Evolutionary conservation across 1,140 invertebrate genomes (phyloP).

Genomic region (Subanguina moxae): DNA sequence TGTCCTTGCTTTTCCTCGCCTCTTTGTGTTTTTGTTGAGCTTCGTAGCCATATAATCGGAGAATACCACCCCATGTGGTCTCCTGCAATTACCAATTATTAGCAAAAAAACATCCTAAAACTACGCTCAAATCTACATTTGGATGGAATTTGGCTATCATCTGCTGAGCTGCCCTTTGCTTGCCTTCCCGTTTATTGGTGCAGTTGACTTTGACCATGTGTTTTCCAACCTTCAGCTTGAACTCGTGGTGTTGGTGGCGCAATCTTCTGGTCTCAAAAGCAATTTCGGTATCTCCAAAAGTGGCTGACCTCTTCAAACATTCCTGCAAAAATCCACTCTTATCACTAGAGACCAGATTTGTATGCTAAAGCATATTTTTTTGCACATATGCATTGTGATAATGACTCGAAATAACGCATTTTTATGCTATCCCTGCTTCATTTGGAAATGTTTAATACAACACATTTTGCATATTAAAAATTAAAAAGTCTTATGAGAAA

Average conservation of each 20-base stretch:
- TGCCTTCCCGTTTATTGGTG: constrained; percentile 94
- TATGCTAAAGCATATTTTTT: too few species aligned
- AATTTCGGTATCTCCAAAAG: constrained; percentile 79
- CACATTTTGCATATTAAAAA: too few species aligned
- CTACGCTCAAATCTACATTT: constrained; percentile 20
- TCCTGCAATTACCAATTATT: constrained; percentile 68
- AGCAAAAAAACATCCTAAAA: too few species aligned
- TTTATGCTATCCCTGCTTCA: too few species aligned
- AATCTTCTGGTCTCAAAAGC: constrained; percentile 80
- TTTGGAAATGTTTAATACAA: too few species aligned
- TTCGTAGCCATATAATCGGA: constrained; percentile 84
- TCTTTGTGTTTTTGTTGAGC: constrained; percentile 87
- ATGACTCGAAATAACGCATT: too few species aligned
- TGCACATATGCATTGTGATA: too few species aligned
- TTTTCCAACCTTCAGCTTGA: constrained; percentile 87
- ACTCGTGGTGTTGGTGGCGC: constrained; percentile 86
- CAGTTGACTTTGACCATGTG: constrained; percentile 71
- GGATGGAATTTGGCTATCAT: constrained; percentile 85
- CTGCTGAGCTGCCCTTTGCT: constrained; percentile 89
- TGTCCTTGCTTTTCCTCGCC: constrained; percentile 68
- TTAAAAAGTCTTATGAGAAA: too few species aligned
- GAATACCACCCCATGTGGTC: constrained; percentile 84
- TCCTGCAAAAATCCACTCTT: constrained; percentile 23
- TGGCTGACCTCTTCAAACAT: constrained; percentile 71
- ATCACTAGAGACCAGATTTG: too few species aligned